phyloP scores from a whole-genome alignment of 2,888 invertebrate genomes.

The Gastrophysa polygoni region DNA sequence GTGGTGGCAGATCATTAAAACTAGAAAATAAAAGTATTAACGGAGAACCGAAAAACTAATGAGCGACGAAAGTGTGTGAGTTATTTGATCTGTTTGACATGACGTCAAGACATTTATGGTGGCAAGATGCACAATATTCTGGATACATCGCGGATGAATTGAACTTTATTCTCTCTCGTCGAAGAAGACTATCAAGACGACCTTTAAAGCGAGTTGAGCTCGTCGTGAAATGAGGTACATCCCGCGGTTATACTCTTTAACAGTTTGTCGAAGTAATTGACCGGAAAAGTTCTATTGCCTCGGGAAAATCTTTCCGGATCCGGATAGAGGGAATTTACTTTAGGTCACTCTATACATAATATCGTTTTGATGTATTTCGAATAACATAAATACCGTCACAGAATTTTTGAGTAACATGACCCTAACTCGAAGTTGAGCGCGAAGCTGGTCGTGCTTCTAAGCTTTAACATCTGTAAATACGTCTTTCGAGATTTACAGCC shows the following conservation, averaged over 20 bases:
- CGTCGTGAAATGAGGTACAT: too few relatives aligned
- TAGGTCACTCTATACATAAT: too few relatives aligned
- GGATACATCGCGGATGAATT: too few relatives aligned
- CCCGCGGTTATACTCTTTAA: neutral
- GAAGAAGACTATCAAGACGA: too few relatives aligned
- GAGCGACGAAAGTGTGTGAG: too few relatives aligned
- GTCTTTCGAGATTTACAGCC: constrained; percentile 17
- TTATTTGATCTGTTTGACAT: too few relatives aligned
- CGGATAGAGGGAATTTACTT: too few relatives aligned
- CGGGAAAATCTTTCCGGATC: too few relatives aligned
- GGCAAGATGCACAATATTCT: too few relatives aligned
- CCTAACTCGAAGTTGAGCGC: neutral
- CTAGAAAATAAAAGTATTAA: neutral
- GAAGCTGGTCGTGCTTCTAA: neutral
- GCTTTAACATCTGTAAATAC: constrained; percentile 4
- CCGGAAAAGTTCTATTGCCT: constrained; percentile 26
- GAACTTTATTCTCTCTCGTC: too few relatives aligned
- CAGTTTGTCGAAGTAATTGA: constrained; percentile 33
- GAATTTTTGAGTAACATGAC: neutral
- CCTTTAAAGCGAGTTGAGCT: too few relatives aligned
- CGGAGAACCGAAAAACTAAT: neutral
- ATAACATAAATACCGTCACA: neutral
- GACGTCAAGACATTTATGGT: too few relatives aligned
- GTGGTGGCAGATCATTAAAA: neutral
- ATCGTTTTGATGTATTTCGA: neutral